Evolutionary conservation across 2,888 invertebrate species (phyloP), one percentile per base, ranked within the genome.

Genomic region (Palloptera scutellata): DNA sequence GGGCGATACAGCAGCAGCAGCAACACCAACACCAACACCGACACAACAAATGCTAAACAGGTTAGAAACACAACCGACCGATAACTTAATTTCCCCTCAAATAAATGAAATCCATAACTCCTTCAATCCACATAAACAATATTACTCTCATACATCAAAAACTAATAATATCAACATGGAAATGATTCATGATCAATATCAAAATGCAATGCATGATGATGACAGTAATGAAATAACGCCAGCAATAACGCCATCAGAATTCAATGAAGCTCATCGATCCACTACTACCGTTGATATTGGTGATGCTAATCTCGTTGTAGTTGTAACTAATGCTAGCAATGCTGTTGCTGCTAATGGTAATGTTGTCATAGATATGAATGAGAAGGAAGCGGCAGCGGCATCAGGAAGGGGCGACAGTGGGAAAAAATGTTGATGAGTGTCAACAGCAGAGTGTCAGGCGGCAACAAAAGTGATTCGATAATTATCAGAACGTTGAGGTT

Each of bases 1-100:
- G 94, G 94, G 94, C 87, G 91, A 89, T 87, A 92, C 90, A 89
- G 86, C 30, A 30, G 30, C 30, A 30, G n/a, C n/a, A n/a, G n/a
- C n/a, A n/a, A n/a, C n/a, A n/a, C n/a, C 90, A 89, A 86, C 30
- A 30, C 3, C 30, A 30, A 70, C 54, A 66, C 53, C 30, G 30
- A 30, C 63, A 63, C 54, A 53, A 60, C 67, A 62, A 57, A n/a
- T 43, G 19, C 63, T 20, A 45, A 90, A 91, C 88, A 93, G 92
- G 91, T 92, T 90, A 91, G 92, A 90, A 72, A 59, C 60, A 61
- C 79, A 81, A 73, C 76, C 83, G 70, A 83, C 83, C 77, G 83
- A 83, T 79, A 84, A 80, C 78, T 81, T 84, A 78, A 82, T 84
- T 76, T 6, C 6, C 2, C 30, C 30, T 30, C 30, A 30, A 30